A percentile compares a stretch with the other conserved stretches of the same genome.
These are phyloP conservation scores for Chlorops oryzae DNA, from an alignment of 1,140 invertebrate species.

Conservation along the genomic window DNA sequence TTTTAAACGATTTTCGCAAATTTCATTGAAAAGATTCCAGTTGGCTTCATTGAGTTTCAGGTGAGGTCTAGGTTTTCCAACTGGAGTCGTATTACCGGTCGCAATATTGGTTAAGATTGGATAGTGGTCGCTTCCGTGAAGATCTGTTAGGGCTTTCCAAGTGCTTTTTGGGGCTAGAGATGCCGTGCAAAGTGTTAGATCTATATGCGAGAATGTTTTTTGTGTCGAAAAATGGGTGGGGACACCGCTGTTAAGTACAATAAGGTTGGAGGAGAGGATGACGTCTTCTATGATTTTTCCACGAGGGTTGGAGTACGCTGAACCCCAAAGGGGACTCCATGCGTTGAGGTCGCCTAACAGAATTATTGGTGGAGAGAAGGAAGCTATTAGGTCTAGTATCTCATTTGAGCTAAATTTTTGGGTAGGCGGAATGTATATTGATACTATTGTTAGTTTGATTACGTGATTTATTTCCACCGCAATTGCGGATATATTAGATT, in stretches of 20 bases:
- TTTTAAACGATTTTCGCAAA: not conserved
- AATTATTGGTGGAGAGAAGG: slow-evolving; percentile 3
- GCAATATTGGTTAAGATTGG: slow-evolving; percentile 8
- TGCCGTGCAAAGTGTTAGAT: slow-evolving; percentile 10
- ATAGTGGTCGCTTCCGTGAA: slow-evolving; percentile 12
- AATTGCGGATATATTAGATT: not conserved
- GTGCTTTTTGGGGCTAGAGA: slow-evolving; percentile 1
- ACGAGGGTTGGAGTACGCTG: slow-evolving; percentile 1
- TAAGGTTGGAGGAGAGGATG: not conserved
- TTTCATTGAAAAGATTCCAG: slow-evolving; percentile 2
- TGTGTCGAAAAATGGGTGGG: slow-evolving; percentile 12
- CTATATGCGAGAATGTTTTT: slow-evolving; percentile 10
- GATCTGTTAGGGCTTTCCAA: slow-evolving; percentile 6
- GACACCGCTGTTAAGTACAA: slow-evolving; percentile 6
- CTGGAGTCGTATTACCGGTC: not conserved
- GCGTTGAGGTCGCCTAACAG: slow-evolving; percentile 13
- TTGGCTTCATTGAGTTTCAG: slow-evolving; percentile 13
- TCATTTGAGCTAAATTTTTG: not conserved
- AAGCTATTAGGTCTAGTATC: not conserved
- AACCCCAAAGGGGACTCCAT: slow-evolving; percentile 13
- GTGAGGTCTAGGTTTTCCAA: slow-evolving; percentile 4
- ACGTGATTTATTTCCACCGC: not conserved
- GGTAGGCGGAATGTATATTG: slow-evolving; percentile 11
- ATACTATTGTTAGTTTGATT: slow-evolving; percentile 1
- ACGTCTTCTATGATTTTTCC: slow-evolving; percentile 12